Base-by-base conservation (phyloP, 2,888 invertebrate species). In the Melolontha melolontha region DNA sequence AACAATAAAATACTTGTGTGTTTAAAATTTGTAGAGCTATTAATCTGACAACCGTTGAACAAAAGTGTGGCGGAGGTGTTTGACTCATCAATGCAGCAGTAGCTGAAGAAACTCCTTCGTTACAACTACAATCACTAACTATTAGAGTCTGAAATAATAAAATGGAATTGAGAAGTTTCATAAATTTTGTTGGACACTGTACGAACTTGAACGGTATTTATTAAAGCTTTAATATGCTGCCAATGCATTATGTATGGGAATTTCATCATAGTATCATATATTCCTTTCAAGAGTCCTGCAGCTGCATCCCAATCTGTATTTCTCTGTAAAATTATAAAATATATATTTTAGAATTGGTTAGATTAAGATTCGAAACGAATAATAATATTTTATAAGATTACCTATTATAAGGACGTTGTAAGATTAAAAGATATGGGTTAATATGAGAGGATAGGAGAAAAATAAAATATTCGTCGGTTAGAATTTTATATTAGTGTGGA, bases 271-370 rank as follows among this genome's bases (percentile, higher is more conserved):
- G 98, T 98, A 80, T 96, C 94, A 80, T 98, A 97, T 14, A 98
- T 91, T 54, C 97, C 98, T 85, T 95, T 96, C 1, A 99, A 85
- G 57, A 99, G 86, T 16, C 94, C 94, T 51, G 96, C 95, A 0
- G 98, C 97, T 0, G 98, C 97, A 79, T 96, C 95, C 98, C 98
- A 99, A 79, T 98, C 97, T 0, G 96, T 95, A 74, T 97, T 95
- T 76, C 97, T 88, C 92, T 95, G 82, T 49, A 84, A 83, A 73
- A 64, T 50, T 52, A 16, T 42, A 34, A 22, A 65, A 34, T 34
- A 6, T 34, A 34, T 34, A 2, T n/a, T n/a, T n/a, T n/a, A n/a
- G n/a, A n/a, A n/a, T n/a, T n/a, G n/a, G n/a, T n/a, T n/a, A n/a
- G n/a, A n/a, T n/a, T n/a, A n/a, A n/a, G n/a, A n/a, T n/a, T n/a